Conservation (phyloP, 2,113 vertebrate genomes). For the Madoqua kirkii region DNA sequence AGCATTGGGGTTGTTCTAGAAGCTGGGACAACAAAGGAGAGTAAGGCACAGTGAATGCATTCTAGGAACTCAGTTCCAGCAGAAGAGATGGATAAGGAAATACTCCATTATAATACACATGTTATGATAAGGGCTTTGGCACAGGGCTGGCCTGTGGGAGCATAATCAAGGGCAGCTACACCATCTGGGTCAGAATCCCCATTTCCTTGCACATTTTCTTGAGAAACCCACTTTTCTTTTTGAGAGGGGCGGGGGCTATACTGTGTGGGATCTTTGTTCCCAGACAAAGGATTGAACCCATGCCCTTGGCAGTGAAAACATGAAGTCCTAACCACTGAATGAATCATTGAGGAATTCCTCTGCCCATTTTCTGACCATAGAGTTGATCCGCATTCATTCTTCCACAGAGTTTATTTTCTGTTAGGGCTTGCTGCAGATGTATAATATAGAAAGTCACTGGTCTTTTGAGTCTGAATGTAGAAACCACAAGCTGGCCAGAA, state of each 20-base stretch:
- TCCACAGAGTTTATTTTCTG: background rate
- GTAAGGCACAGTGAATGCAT: background rate
- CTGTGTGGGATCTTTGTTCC: background rate
- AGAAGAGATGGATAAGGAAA: background rate
- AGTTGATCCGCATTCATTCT: background rate
- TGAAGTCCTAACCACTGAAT: background rate
- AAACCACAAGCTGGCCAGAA: background rate
- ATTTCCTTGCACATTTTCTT: background rate
- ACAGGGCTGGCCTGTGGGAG: background rate
- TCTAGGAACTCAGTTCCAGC: background rate
- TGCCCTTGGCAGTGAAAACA: background rate
- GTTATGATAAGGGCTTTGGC: background rate
- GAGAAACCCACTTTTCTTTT: background rate
- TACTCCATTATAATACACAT: rapidly evolving
- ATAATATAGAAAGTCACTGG: background rate
- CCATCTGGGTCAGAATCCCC: background rate
- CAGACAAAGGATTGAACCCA: background rate
- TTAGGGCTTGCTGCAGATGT: background rate
- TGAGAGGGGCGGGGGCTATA: background rate
- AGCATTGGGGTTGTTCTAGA: background rate
- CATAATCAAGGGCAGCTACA: background rate
- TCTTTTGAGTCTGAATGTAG: background rate
- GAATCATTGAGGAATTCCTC: background rate
- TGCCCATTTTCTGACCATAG: background rate
- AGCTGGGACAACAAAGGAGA: background rate